Percentiles rank a stretch among this genome's conserved stretches.
These are phyloP conservation scores for Cepaea hortensis DNA, from an alignment of 2,888 invertebrate genomes.

Conservation along the genomic window DNA sequence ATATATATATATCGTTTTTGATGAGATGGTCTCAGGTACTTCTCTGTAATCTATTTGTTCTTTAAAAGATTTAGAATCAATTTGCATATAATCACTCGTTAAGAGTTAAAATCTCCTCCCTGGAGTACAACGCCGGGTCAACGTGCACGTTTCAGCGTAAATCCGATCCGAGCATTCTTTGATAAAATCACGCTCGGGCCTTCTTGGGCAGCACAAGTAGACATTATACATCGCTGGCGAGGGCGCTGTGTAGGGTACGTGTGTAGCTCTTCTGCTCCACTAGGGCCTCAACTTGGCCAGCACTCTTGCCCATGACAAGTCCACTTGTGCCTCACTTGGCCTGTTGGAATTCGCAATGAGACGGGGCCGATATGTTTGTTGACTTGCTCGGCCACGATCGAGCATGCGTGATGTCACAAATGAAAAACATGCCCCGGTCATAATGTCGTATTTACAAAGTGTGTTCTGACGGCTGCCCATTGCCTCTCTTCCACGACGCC, in stretches of 20 bases:
- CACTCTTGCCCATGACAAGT: not conserved
- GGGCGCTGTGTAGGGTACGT: not conserved
- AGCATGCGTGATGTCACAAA: not conserved
- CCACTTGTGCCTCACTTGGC: not conserved
- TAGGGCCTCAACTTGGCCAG: not conserved
- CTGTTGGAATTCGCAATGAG: not conserved
- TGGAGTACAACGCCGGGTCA: not conserved
- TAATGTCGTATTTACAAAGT: slow-evolving; percentile 22
- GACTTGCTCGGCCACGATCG: slow-evolving; percentile 1
- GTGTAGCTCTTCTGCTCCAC: slow-evolving; percentile 20
- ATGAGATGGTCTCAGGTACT: no score
- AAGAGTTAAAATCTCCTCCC: not conserved
- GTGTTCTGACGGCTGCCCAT: not conserved
- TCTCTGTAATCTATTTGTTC: no score
- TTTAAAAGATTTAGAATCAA: slow-evolving; percentile 1
- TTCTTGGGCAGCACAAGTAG: slow-evolving; percentile 12
- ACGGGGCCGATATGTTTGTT: not conserved
- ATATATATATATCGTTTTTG: no score
- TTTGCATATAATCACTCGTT: not conserved
- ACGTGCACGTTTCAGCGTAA: not conserved
- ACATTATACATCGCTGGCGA: not conserved
- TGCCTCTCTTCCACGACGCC: no score
- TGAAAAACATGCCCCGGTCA: slow-evolving; percentile 11
- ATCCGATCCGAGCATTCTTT: slow-evolving; percentile 10
- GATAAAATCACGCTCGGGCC: slow-evolving; percentile 11